A percentile compares a stretch with the other conserved stretches of the same genome.
phyloP scores from a whole-genome alignment of 1,140 invertebrate species.

The Meloidogyne chitwoodi region DNA sequence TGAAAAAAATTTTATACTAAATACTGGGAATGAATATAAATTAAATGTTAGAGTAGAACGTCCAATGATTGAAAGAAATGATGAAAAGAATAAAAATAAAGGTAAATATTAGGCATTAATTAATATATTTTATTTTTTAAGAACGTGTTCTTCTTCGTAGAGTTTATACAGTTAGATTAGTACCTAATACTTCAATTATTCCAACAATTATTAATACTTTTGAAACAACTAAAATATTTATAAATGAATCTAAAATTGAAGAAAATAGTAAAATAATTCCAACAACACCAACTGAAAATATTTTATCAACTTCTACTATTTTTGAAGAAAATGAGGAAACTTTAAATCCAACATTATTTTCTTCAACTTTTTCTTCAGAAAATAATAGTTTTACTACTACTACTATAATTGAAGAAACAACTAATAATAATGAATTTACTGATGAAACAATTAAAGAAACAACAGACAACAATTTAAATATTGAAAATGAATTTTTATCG shows the following conservation, averaged over 20 bases:
- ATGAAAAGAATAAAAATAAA: neutral
- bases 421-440: neutral
- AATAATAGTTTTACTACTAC: neutral
- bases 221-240: neutral
- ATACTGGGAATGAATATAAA: neutral
- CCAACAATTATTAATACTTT: neutral
- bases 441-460: neutral
- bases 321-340: neutral
- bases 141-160: neutral
- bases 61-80: neutral
- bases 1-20: neutral
- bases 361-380: neutral
- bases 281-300: neutral
- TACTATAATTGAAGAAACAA: neutral
- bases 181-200: neutral
- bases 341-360: neutral
- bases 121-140: too few species aligned
- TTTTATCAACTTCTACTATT: too few species aligned
- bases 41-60: neutral
- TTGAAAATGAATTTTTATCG: neutral
- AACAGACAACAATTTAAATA: neutral
- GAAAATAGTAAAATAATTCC: neutral
- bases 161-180: conserved; percentile 4
- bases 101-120: too few species aligned
- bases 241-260: neutral